Percentiles rank a stretch among this genome's conserved stretches.
These are phyloP conservation scores for Ammospiza caudacuta DNA, from an alignment of 2,113 vertebrate species.

Conservation along the genomic window DNA sequence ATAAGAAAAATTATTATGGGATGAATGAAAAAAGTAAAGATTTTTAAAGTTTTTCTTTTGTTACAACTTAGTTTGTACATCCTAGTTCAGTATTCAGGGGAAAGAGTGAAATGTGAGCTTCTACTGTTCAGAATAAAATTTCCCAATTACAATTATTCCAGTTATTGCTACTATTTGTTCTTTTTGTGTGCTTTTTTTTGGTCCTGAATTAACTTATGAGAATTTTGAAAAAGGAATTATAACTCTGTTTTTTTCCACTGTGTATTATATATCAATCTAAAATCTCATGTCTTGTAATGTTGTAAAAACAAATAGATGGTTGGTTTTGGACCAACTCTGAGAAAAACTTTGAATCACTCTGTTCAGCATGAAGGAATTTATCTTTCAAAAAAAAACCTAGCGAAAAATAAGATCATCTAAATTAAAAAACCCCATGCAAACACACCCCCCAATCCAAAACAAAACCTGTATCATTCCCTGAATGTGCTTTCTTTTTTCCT, in stretches of 20 bases:
- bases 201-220: not conserved
- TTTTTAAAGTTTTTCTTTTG: not conserved
- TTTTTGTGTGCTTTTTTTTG: not conserved
- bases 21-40: not conserved
- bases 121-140: not conserved
- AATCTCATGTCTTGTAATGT: not conserved
- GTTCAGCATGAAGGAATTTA: not conserved
- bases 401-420: not conserved
- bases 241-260: not conserved
- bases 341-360: not conserved
- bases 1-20: not conserved
- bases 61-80: not conserved
- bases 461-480: not conserved
- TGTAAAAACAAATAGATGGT: not conserved
- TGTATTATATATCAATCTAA: not conserved
- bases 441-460: rapidly evolving
- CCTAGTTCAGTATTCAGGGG: not conserved
- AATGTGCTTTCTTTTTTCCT: not conserved
- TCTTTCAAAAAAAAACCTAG: not conserved
- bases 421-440: not conserved
- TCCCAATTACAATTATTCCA: not conserved
- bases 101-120: not conserved
- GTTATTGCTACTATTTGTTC: not conserved
- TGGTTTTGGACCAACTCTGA: not conserved
- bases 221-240: not conserved